These are phyloP conservation scores for Toxotes jaculatrix DNA, from an alignment of 2,113 vertebrate species.

Conservation along the genomic window DNA sequence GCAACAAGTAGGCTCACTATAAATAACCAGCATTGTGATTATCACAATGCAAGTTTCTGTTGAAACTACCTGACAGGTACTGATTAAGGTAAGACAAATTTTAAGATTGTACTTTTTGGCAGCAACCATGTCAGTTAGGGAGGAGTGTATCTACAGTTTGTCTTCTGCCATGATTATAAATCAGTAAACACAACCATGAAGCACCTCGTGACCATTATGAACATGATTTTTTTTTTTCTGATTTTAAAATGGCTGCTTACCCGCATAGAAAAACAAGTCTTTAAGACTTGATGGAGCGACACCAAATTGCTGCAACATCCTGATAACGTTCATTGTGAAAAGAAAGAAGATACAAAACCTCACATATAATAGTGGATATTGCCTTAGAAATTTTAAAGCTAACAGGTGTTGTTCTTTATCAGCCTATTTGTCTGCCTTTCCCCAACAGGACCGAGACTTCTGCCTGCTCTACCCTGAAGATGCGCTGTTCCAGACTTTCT, in stretches of 20 bases:
- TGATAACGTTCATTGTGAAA: too few relatives aligned
- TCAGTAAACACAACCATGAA: too few relatives aligned
- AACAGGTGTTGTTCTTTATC: not conserved
- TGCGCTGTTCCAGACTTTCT: slow-evolving; percentile 81
- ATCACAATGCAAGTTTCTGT: not conserved
- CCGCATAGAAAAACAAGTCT: too few relatives aligned
- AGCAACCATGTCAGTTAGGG: not conserved
- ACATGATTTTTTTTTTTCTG: too few relatives aligned
- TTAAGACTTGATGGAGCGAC: too few relatives aligned
- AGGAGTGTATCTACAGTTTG: too few relatives aligned
- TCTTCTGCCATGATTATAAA: too few relatives aligned
- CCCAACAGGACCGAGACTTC: slow-evolving; percentile 79
- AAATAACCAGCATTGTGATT: not conserved
- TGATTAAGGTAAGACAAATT: not conserved
- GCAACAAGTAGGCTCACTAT: not conserved
- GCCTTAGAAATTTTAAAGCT: not conserved
- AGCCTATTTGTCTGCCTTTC: not conserved
- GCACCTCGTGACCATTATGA: too few relatives aligned
- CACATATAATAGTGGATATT: too few relatives aligned
- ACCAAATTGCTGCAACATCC: too few relatives aligned
- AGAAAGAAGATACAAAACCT: not conserved
- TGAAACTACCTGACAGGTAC: not conserved
- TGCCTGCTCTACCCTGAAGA: slow-evolving; percentile 75
- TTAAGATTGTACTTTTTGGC: not conserved
- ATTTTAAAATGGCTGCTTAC: too few relatives aligned